A percentile compares a stretch with the other conserved stretches of the same genome.
phyloP scores from a whole-genome alignment of 2,113 vertebrate genomes.

The Platichthys flesus region DNA sequence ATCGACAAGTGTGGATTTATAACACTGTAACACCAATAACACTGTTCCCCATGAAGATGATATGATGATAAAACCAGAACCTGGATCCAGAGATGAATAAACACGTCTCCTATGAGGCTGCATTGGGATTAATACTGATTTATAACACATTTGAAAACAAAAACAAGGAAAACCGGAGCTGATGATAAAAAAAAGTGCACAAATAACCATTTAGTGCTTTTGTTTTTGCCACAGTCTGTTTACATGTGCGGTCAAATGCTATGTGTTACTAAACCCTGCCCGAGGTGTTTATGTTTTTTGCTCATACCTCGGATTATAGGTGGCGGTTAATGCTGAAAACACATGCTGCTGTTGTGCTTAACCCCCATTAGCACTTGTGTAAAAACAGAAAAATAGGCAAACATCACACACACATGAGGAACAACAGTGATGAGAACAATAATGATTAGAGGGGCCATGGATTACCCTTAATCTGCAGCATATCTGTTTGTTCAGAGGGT shows the following conservation, averaged over 20 bases:
- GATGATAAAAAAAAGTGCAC: background rate
- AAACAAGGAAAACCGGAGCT: no score
- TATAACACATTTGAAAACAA: no score
- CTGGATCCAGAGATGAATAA: no score
- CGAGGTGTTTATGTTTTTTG: conserved; percentile 58
- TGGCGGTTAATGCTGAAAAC: conserved; percentile 52
- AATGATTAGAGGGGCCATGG: conserved; percentile 41
- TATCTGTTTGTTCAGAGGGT: conserved; percentile 41
- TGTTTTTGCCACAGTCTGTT: conserved; percentile 34
- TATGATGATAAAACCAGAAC: no score
- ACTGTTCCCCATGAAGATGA: no score
- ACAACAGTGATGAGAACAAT: conserved; percentile 50
- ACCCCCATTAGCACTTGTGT: conserved; percentile 33
- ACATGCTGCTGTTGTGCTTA: conserved; percentile 44
- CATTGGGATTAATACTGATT: no score
- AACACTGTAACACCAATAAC: no score
- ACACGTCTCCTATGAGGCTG: no score
- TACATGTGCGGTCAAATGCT: background rate
- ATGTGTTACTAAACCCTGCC: conserved; percentile 22
- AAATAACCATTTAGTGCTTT: conserved; percentile 37
- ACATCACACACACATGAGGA: conserved; percentile 13
- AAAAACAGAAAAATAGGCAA: conserved; percentile 46
- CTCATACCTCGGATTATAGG: conserved; percentile 52
- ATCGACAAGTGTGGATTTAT: no score
- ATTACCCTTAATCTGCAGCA: conserved; percentile 65